Base-by-base conservation (phyloP, 1,140 invertebrate genomes). In the Pachypsylla venusta region DNA sequence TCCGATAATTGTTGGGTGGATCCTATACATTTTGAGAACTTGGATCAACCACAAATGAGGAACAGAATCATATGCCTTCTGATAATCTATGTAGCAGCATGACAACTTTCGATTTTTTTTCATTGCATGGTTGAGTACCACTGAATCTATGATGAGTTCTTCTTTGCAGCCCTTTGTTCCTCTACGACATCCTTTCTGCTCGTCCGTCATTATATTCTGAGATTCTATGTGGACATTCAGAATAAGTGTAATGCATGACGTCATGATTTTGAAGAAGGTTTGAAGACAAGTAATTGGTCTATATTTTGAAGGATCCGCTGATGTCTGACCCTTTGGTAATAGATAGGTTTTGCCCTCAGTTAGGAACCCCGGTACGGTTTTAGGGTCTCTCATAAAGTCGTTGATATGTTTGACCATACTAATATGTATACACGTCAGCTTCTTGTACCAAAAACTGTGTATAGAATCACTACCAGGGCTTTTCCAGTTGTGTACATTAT, bases 151-250 rank as follows among this genome's bases (percentile, higher is more conserved):
- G 0, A 64, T 55, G 1, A 64, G 26, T 57, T 64, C 62, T 28
- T 65, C 64, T 40, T 62, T 66, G 40, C 62, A 65, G 0, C 64
- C 65, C 39, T 59, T 54, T 26, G 59, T 28, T 2, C 58, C 30
- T 58, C 27, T 40, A n/a, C 61, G 26, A 25, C 66, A 67, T 1
- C 63, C 62, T 48, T 67, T 66, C 56, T 67, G 66, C 53, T 65
- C 59, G 54, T 64, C 57, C 25, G 60, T 20, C 48, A 66, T n/a
- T 2, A 62, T 56, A 27, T 61, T 59, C 30, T 65, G 25, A 25
- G 25, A 25, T 42, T 19, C 40, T 2, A 64, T 1, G 27, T 64
- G 60, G 16, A 54, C 35, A 27, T 62, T 55, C 13, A 66, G 58
- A 19, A 59, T 25, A 25, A 61, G 28, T 14, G 42, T 28, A 19